These are phyloP conservation scores for Falcaria lacertinaria DNA, from an alignment of 2,888 invertebrate genomes.

Conservation along the genomic window DNA sequence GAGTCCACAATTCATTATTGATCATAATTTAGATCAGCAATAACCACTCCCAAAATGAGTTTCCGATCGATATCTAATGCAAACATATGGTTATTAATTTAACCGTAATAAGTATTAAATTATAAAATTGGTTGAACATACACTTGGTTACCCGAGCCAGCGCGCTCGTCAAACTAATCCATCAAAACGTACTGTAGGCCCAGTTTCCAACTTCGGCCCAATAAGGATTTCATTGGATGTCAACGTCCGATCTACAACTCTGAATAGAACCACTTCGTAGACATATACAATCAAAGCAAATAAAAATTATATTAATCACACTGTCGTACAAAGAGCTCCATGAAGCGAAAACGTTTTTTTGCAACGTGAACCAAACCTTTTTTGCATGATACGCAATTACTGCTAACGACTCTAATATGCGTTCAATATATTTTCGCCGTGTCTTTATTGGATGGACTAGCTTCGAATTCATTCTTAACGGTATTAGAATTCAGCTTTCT, in stretches of 20 bases:
- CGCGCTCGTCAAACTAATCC: slow-evolving; percentile 49
- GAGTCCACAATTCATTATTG: slow-evolving; percentile 7
- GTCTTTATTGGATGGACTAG: slow-evolving; percentile 40
- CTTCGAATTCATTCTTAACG: slow-evolving; percentile 43
- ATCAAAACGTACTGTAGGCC: slow-evolving; percentile 51
- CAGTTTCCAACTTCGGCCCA: slow-evolving; percentile 44
- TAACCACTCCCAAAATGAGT: slow-evolving; percentile 33
- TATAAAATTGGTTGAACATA: slow-evolving; percentile 49
- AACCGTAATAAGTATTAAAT: slow-evolving; percentile 52
- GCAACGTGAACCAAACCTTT: slow-evolving; percentile 30
- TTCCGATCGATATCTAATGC: slow-evolving; percentile 33
- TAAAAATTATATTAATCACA: slow-evolving; percentile 66
- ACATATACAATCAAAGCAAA: slow-evolving; percentile 59
- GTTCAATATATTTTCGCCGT: slow-evolving; percentile 50
- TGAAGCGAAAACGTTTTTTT: slow-evolving; percentile 42
- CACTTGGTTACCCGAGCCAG: slow-evolving; percentile 38
- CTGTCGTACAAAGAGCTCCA: slow-evolving; percentile 40
- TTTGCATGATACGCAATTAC: slow-evolving; percentile 68
- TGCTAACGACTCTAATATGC: slow-evolving; percentile 54
- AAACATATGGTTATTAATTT: slow-evolving; percentile 53
- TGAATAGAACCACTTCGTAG: slow-evolving; percentile 37
- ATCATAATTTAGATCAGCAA: slow-evolving; percentile 25
- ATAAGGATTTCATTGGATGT: slow-evolving; percentile 57
- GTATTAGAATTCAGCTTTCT: slow-evolving; percentile 62
- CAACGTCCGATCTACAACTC: slow-evolving; percentile 52